phyloP scores from a whole-genome alignment of 2,113 vertebrate genomes.

The Python bivittatus region DNA sequence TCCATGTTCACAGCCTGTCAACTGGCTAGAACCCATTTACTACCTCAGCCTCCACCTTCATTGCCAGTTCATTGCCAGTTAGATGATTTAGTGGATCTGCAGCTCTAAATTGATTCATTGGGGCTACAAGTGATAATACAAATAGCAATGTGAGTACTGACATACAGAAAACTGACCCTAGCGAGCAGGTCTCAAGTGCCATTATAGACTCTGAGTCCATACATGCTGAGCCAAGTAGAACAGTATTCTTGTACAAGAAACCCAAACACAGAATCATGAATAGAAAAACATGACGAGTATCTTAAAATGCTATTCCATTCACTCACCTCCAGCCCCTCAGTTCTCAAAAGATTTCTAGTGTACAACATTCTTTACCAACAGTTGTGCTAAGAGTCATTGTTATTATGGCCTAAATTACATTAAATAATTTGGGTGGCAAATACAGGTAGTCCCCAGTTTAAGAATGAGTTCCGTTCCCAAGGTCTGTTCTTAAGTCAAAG shows the following conservation, averaged over 20 bases:
- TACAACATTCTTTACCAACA: not conserved
- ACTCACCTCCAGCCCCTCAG: not conserved
- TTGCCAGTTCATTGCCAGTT: not conserved
- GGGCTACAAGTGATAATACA: not conserved
- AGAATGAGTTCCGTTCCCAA: too few species aligned
- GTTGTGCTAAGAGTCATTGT: not conserved
- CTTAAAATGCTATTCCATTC: not conserved
- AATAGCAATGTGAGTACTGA: not conserved
- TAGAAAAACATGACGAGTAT: not conserved
- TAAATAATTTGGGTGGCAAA: not conserved
- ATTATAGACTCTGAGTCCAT: not conserved
- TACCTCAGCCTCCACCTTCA: not conserved
- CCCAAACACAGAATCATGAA: not conserved
- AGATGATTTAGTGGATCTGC: not conserved
- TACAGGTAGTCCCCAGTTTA: too few species aligned
- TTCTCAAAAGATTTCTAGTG: not conserved
- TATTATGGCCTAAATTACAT: not conserved
- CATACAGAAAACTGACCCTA: not conserved
- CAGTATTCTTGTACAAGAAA: not conserved
- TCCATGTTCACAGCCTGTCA: not conserved
- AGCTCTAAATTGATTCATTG: not conserved
- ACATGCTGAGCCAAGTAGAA: not conserved
- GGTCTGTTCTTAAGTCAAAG: too few species aligned
- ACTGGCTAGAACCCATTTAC: not conserved
- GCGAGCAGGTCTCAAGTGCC: not conserved